These are phyloP conservation scores for Rhagologus leucostigma DNA, from an alignment of 2,113 vertebrate species.

Conservation along the genomic window DNA sequence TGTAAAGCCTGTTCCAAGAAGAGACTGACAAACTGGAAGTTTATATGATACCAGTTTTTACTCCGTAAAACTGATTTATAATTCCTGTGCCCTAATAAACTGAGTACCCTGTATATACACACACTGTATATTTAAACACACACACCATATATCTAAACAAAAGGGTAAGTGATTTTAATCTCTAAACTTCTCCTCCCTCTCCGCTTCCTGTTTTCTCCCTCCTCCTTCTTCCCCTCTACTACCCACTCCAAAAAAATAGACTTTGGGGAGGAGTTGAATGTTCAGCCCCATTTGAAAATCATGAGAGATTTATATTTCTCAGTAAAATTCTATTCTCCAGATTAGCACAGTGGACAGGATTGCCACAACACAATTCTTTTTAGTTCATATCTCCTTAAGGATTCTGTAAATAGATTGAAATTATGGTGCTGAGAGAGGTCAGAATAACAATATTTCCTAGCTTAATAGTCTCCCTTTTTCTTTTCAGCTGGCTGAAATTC, in stretches of 20 bases:
- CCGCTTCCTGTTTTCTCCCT: neutral
- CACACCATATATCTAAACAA: neutral
- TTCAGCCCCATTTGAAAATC: neutral
- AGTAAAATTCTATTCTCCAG: neutral
- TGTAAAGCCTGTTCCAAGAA: neutral
- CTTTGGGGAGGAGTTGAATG: neutral
- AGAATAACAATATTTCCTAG: conserved; percentile 18
- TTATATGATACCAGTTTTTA: neutral
- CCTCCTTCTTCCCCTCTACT: neutral
- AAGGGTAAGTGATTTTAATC: neutral
- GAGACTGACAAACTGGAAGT: neutral
- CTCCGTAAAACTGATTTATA: neutral
- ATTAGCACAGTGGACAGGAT: neutral
- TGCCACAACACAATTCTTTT: neutral
- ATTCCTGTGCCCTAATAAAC: neutral
- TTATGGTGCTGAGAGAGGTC: conserved; percentile 8
- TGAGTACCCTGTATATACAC: neutral
- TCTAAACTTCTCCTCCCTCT: neutral
- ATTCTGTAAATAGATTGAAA: conserved; percentile 21
- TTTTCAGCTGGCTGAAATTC: conserved; percentile 39
- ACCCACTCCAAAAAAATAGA: neutral
- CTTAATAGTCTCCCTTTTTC: conserved; percentile 2
- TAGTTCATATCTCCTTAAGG: neutral
- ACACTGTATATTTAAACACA: neutral
- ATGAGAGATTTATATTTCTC: neutral